Evolutionary conservation across 1,140 invertebrate genomes (phyloP).

Genomic region (Pogonomyrmex californicus): DNA sequence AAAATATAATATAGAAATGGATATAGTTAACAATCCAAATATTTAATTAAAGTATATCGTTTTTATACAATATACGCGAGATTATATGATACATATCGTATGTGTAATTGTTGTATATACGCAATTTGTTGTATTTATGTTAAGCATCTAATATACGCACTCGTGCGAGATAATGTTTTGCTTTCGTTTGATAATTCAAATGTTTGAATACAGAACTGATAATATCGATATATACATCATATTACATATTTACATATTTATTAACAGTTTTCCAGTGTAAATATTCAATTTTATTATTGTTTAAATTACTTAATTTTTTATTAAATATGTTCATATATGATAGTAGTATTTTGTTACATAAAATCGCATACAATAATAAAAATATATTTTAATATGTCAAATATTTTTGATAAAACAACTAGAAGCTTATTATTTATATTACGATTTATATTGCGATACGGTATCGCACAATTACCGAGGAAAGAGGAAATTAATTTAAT

Average conservation of each 20-base stretch:
- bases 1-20: background rate
- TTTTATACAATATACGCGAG: background rate
- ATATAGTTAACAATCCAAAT: background rate
- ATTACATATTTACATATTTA: conserved; percentile 17
- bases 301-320: conserved; percentile 3
- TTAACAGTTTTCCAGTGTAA: background rate
- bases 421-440: background rate
- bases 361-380: background rate
- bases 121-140: background rate
- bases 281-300: background rate
- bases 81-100: conserved; percentile 1
- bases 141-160: background rate
- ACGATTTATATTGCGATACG: background rate
- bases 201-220: background rate
- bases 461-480: background rate
- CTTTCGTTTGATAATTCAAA: conserved; percentile 1
- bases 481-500: conserved; percentile 13
- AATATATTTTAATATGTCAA: background rate
- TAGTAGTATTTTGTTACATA: background rate
- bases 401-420: background rate
- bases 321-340: background rate
- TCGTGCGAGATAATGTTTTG: background rate
- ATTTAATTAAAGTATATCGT: background rate
- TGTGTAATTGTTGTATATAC: background rate
- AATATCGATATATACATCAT: background rate